Evolutionary conservation across 1,140 invertebrate genomes (phyloP).

Genomic region (Drosophila tsacasi): DNA sequence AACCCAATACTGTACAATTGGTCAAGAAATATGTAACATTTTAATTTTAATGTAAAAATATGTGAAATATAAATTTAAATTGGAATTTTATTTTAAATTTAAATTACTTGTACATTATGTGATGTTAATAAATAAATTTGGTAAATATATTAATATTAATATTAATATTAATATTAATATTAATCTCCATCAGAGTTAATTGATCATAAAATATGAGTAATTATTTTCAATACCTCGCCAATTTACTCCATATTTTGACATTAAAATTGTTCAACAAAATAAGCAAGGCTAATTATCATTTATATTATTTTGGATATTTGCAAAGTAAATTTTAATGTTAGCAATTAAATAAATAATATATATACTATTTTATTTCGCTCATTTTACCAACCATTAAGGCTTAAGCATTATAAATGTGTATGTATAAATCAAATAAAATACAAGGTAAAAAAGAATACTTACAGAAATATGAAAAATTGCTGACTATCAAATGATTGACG

Average conservation of each 20-base stretch:
- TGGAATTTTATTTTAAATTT: too few species aligned
- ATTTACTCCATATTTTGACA: neutral
- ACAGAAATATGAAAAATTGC: constrained; percentile 85
- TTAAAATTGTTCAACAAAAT: neutral
- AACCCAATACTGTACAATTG: too few species aligned
- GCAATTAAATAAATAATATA: neutral
- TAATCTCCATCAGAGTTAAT: neutral
- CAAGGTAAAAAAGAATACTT: constrained; percentile 53
- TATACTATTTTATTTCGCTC: neutral
- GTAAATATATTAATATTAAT: neutral
- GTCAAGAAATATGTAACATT: neutral
- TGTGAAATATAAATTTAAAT: too few species aligned
- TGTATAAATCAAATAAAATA: neutral
- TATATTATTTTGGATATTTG: neutral
- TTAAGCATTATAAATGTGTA: neutral
- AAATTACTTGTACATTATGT: neutral
- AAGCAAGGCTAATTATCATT: neutral
- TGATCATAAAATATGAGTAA: too few species aligned
- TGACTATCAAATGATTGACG: constrained; percentile 82
- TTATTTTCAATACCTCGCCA: neutral
- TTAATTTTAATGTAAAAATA: too few species aligned
- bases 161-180: neutral
- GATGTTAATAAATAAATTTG: neutral
- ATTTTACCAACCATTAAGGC: neutral
- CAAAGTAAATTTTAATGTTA: neutral